Base-by-base conservation (phyloP, 2,888 invertebrate genomes). In the Rotaria macrura region DNA sequence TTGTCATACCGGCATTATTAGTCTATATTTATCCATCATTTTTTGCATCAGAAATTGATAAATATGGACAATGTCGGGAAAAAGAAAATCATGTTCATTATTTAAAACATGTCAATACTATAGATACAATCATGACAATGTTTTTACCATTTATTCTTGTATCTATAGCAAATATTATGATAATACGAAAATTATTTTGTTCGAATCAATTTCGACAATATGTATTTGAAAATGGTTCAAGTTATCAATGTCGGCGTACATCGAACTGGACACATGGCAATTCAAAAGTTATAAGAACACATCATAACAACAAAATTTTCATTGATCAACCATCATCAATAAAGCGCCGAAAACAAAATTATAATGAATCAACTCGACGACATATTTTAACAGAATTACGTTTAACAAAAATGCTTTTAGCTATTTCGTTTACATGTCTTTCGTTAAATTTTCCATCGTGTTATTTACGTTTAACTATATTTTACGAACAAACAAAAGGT, bases 351-450 rank as follows among this genome's bases (percentile, higher is more conserved):
- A 79, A 43, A 43, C 79, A 43, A 79, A 25, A 43, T 20, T 5
- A 25, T 40, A 14, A 43, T 43, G 43, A 43, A 9, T 40, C 43
- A 40, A 43, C 79, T n/a, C 25, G 40, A 0, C 43, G 43, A 79
- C 40, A 79, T 79, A n/a, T 79, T 79, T n/a, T 79, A n/a, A 43
- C 40, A 25, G 79, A 79, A 79, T 40, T 79, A 43, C 40, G 79
- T 12, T n/a, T 79, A 40, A 79, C 79, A n/a, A 79, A 79, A 79
- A 79, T 79, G 79, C 79, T 79, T 4, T 43, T 79, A 43, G 79
- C 79, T n/a, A 79, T 79, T n/a, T 79, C 79, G 14, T 79, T 79
- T 10, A 79, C 79, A 43, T 79, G 79, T 79, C n/a, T 79, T n/a
- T 79, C 79, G 14, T 43, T 79, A 25, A 79, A 79, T 79, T 79